These are phyloP conservation scores for Nothura maculosa DNA, from an alignment of 2,797 vertebrate genomes.

Conservation along the genomic window DNA sequence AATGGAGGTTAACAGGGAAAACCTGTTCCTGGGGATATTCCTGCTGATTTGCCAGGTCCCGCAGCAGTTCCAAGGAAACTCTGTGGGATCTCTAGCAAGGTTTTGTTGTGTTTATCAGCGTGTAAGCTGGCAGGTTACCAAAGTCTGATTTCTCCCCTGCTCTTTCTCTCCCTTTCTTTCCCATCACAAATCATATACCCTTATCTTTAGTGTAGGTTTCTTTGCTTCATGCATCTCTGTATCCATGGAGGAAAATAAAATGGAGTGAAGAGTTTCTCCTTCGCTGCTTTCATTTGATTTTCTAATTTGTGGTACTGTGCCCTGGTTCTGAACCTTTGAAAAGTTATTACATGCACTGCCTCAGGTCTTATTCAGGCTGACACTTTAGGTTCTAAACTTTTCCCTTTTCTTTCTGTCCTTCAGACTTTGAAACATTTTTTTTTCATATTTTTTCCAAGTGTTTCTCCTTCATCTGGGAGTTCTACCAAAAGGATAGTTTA, in stretches of 20 bases:
- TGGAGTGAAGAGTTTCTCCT: background rate
- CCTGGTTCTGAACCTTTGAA: background rate
- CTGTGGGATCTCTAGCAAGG: background rate
- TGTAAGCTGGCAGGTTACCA: background rate
- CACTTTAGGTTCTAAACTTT: background rate
- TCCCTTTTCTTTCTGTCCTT: background rate
- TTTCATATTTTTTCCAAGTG: background rate
- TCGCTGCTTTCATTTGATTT: background rate
- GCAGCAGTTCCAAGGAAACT: background rate
- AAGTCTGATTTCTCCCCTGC: background rate
- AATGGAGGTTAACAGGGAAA: background rate
- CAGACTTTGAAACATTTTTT: background rate
- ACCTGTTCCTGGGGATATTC: background rate
- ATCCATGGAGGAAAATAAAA: background rate
- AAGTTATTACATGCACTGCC: accelerated
- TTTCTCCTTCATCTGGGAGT: background rate
- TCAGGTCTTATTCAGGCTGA: background rate
- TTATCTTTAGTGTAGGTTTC: background rate
- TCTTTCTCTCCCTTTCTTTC: accelerated
- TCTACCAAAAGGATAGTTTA: background rate
- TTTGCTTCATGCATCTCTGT: background rate
- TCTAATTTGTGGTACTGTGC: background rate
- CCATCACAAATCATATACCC: background rate
- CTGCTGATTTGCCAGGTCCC: background rate
- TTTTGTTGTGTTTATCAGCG: background rate